phyloP scores from a whole-genome alignment of 1,140 invertebrate species.

The Eupristina koningsbergeri region DNA sequence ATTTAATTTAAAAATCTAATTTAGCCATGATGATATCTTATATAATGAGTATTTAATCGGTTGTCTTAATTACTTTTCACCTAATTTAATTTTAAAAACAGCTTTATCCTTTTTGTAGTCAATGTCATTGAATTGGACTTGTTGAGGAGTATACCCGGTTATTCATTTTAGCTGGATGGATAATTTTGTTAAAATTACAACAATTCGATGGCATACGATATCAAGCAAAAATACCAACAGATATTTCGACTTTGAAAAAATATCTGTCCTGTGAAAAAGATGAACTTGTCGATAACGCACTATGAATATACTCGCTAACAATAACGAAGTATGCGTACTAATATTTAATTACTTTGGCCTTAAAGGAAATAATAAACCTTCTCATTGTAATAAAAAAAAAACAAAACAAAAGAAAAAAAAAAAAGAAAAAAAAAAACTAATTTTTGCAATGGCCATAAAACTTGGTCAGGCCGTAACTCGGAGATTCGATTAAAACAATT shows the following conservation, averaged over 20 bases:
- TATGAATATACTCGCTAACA: too few relatives aligned
- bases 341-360: not conserved
- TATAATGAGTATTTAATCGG: not conserved
- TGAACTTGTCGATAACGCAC: too few relatives aligned
- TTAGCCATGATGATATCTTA: not conserved
- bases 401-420: too few relatives aligned
- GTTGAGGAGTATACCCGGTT: not conserved
- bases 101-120: not conserved
- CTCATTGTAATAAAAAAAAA: not conserved
- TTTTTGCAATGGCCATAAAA: not conserved
- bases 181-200: not conserved
- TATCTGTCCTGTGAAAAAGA: too few relatives aligned
- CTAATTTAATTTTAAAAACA: not conserved
- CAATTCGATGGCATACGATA: not conserved
- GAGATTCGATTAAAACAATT: not conserved
- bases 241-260: too few relatives aligned
- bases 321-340: too few relatives aligned
- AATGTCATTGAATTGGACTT: not conserved
- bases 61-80: not conserved
- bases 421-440: not conserved
- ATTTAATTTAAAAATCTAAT: slow-evolving; percentile 11
- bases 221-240: not conserved
- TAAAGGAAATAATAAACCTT: not conserved
- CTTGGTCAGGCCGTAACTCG: not conserved
- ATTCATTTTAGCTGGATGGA: not conserved